A percentile compares a stretch with the other conserved stretches of the same genome.
Evolutionary conservation across 2,113 vertebrate genomes (phyloP).

Genomic region (cat (Felis catus)): F.catus_Fca126_mat1.0 CM031417.1:7592001-7592500

Average conservation of each 20-base stretch:
- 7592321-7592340: conserved; percentile 98
- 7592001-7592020: not conserved
- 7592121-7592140: not conserved
- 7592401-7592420: conserved; percentile 91
- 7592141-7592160: not conserved
- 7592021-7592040: not conserved
- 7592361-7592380: conserved; percentile 99
- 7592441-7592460: conserved; percentile 97
- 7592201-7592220: not conserved
- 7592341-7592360: conserved; percentile 97
- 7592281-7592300: not conserved
- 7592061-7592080: not conserved
- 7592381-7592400: conserved; percentile 95
- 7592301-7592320: conserved; percentile 10
- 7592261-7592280: not conserved
- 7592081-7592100: not conserved
- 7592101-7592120: not conserved
- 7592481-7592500: conserved; percentile 98
- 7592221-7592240: not conserved
- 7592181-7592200: accelerated
- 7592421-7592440: conserved; percentile 98
- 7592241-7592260: not conserved
- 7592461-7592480: conserved; percentile 98
- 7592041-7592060: not conserved
- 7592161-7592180: not conserved